phyloP scores from a whole-genome alignment of 2,113 vertebrate species.

The Syngnathus typhle region DNA sequence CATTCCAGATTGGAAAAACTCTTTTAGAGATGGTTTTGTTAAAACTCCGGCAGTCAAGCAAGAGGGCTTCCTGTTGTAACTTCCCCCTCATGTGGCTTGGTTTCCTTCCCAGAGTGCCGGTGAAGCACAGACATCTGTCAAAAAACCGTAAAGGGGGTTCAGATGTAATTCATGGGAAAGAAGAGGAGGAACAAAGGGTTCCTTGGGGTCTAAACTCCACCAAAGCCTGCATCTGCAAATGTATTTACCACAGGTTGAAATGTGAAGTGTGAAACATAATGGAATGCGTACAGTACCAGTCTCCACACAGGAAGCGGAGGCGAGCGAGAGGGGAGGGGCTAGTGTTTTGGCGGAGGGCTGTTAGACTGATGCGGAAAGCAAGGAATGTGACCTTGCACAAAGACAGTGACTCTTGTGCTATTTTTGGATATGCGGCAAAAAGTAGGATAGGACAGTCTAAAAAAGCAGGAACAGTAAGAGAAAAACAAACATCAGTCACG shows the following conservation, averaged over 20 bases:
- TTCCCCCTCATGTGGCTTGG: conserved; percentile 39
- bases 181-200: neutral
- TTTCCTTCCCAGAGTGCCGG: conserved; percentile 46
- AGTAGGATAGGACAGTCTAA: conserved; percentile 25
- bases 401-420: conserved; percentile 33
- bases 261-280: conserved; percentile 32
- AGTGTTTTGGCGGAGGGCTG: conserved; percentile 8
- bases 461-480: conserved; percentile 23
- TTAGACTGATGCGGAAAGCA: conserved; percentile 33
- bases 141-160: neutral
- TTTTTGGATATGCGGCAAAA: conserved; percentile 16
- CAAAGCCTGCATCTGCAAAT: conserved; percentile 5
- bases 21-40: conserved; percentile 33
- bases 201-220: neutral
- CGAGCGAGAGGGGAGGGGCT: conserved; percentile 26
- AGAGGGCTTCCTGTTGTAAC: conserved; percentile 57
- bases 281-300: conserved; percentile 17
- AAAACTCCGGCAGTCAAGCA: conserved; percentile 33
- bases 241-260: conserved; percentile 16
- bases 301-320: conserved; percentile 36
- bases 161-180: conserved; percentile 1
- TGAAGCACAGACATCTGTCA: conserved; percentile 13
- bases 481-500: conserved; percentile 35
- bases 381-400: conserved; percentile 62
- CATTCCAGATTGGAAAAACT: neutral